These are phyloP conservation scores for Miniopterus natalensis DNA, from an alignment of 2,113 vertebrate species.

Conservation along the genomic window DNA sequence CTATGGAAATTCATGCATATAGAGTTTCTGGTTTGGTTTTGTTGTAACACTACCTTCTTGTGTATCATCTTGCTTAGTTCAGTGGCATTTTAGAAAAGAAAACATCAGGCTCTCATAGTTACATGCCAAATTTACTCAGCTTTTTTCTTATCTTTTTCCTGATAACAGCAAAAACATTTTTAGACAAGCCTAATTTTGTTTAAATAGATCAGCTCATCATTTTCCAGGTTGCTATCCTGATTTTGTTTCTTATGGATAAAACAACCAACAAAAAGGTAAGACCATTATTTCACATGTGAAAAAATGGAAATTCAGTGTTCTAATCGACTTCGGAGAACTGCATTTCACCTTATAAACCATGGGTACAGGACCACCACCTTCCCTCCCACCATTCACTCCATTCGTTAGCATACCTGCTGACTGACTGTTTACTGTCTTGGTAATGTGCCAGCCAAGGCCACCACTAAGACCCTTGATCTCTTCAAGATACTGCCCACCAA, in stretches of 20 bases:
- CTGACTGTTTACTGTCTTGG: neutral
- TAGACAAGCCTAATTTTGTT: neutral
- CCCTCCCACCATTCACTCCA: rapidly evolving
- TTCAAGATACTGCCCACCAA: rapidly evolving
- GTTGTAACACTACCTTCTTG: neutral
- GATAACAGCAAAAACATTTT: neutral
- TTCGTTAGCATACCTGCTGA: neutral
- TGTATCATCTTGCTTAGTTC: neutral
- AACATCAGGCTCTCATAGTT: neutral
- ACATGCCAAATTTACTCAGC: neutral
- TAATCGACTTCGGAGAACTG: neutral
- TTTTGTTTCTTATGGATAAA: neutral
- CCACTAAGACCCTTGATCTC: rapidly evolving
- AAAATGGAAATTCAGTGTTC: no score
- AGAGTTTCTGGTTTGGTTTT: rapidly evolving
- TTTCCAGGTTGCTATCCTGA: neutral
- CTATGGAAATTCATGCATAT: neutral
- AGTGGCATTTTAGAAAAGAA: neutral
- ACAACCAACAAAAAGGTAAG: neutral
- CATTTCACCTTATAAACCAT: neutral
- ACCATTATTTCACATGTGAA: neutral
- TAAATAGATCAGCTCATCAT: neutral
- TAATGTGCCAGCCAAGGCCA: neutral
- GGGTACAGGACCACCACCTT: rapidly evolving
- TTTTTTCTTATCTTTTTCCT: neutral